A percentile compares a stretch with the other conserved stretches of the same genome.
Evolutionary conservation across 2,113 vertebrate species (phyloP).

Genomic region (Neogobius melanostomus): DNA sequence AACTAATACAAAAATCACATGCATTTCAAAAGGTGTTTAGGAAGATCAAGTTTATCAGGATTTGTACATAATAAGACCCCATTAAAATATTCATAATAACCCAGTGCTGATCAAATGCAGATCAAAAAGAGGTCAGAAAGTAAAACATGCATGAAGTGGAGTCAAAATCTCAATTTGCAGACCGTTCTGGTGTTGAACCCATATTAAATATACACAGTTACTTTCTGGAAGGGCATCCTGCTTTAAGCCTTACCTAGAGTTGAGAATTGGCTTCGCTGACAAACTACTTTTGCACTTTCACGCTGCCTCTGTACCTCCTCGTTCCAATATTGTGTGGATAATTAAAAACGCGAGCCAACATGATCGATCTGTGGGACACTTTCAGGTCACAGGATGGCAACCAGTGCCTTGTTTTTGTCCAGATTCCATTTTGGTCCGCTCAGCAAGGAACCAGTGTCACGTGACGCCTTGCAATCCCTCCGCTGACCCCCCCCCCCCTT

Average conservation of each 20-base stretch:
- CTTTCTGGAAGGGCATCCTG: not conserved
- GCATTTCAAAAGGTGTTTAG: too few species aligned
- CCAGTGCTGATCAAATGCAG: too few species aligned
- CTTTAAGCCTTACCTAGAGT: not conserved
- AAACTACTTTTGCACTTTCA: not conserved
- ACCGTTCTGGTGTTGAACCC: not conserved
- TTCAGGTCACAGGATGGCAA: slow-evolving; percentile 56
- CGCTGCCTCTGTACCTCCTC: not conserved
- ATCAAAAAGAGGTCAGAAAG: too few species aligned
- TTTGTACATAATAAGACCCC: too few species aligned
- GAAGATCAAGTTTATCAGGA: too few species aligned
- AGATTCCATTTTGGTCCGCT: slow-evolving; percentile 77
- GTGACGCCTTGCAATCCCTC: slow-evolving; percentile 60
- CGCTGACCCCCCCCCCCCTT: slow-evolving; percentile 16
- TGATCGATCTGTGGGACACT: slow-evolving; percentile 10
- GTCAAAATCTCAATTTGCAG: not conserved
- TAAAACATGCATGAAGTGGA: too few species aligned
- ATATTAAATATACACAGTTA: not conserved
- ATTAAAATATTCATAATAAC: too few species aligned
- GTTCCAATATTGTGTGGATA: not conserved
- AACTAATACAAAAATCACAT: too few species aligned
- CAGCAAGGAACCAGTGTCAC: slow-evolving; percentile 75
- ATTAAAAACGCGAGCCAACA: not conserved
- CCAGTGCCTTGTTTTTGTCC: slow-evolving; percentile 77
- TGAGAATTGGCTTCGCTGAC: not conserved